A percentile compares a stretch with the other conserved stretches of the same genome.
Conservation (phyloP, 2,797 vertebrate genomes). For the Galagoides demidoff region DNA sequence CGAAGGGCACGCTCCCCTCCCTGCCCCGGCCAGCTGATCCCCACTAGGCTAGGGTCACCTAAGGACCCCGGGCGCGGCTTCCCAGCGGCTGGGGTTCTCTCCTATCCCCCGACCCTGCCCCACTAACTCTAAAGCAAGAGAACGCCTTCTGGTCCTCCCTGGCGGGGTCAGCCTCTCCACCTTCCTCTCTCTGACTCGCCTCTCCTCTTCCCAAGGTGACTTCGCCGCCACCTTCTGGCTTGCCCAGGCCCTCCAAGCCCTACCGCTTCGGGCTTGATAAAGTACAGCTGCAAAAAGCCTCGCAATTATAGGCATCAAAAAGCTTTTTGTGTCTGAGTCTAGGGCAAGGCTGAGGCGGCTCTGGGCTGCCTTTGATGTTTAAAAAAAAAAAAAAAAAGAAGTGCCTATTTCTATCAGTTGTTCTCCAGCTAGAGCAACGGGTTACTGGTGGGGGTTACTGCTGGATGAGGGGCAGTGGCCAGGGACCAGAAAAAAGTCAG, state of each 20-base stretch:
- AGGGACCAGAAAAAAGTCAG: background rate
- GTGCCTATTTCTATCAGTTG: background rate
- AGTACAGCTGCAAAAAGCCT: slow-evolving; percentile 64
- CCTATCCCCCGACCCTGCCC: rapidly evolving
- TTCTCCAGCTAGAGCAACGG: background rate
- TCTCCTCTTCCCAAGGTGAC: slow-evolving; percentile 79
- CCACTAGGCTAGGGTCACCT: background rate
- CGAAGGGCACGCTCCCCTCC: background rate
- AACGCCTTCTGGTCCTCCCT: background rate
- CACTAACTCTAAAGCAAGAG: background rate
- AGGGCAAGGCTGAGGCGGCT: slow-evolving; percentile 46
- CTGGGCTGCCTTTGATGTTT: slow-evolving; percentile 54
- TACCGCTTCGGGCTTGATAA: background rate
- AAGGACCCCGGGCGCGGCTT: background rate
- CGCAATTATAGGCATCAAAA: slow-evolving; percentile 56
- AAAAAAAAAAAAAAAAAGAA: background rate
- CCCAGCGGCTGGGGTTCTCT: background rate
- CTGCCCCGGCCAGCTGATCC: background rate
- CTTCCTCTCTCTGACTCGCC: background rate
- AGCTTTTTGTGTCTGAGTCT: slow-evolving; percentile 71
- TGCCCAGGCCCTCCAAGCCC: slow-evolving; percentile 37
- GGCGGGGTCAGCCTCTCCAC: background rate
- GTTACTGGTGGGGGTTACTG: background rate
- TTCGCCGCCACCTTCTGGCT: slow-evolving; percentile 69
- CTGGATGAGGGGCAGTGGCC: background rate